Evolutionary conservation across 2,113 vertebrate species (phyloP), one percentile per base, ranked within the genome.

Genomic region (Pomatostomus ruficeps): DNA sequence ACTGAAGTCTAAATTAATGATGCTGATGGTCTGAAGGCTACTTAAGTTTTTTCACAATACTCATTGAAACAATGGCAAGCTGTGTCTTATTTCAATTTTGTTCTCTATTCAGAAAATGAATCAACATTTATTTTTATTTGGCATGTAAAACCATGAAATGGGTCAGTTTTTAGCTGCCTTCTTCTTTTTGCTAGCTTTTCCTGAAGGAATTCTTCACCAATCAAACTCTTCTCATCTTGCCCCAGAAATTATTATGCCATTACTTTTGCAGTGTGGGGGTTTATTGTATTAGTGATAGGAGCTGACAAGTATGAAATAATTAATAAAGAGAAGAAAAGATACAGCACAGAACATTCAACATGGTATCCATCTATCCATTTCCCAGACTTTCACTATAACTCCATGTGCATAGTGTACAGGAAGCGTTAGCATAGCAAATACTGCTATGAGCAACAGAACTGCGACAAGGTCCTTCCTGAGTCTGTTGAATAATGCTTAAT

Each of bases 391-490:
- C 54, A 85, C 25, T 9, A 0, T 14, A 88, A 85, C 33, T 84
- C 36, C 57, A 46, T 1, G 4, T 59, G 90, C 49, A 95, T 11
- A 19, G 23, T 8, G 33, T 63, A 84, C 78, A 94, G 88, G 95
- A 95, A 94, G 87, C 28, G 9, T 90, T 78, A 95, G 70, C 88
- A 91, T 23, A 94, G 70, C 76, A 95, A 93, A 78, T 49, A 63
- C 72, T 58, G 81, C 93, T 93, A 79, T 62, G 81, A 94, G 89
- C 87, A 96, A 94, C 66, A 97, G 94, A 95, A 96, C 66, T 85
- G 92, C n/a, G 23, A 75, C 79, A 91, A 94, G 94, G 76, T 92
- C 71, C 93, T 91, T 91, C 92, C 93, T 42, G 42, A 93, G 88
- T 80, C 85, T 95, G 66, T 29, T 92, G 83, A 92, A 67, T 28